Evolutionary conservation across 1,140 invertebrate genomes (phyloP).

Genomic region (Drosophila funebris): DNA sequence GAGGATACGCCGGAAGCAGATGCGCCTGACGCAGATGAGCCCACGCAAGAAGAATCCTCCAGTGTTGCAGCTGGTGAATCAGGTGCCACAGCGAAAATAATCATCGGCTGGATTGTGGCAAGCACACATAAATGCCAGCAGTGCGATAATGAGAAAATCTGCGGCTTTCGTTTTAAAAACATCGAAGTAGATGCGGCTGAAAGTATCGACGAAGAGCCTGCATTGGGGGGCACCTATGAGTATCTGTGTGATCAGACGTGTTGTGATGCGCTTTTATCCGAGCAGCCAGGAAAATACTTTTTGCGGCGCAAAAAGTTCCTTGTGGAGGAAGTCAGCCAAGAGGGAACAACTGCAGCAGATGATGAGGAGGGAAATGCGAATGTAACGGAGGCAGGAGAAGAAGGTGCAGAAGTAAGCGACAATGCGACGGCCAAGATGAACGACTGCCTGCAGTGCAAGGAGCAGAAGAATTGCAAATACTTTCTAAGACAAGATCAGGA

Average conservation of each 20-base stretch:
- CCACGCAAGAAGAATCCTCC: constrained; percentile 53
- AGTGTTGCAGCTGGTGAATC: constrained; percentile 37
- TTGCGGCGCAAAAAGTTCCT: constrained; percentile 83
- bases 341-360: constrained; percentile 17
- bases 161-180: constrained; percentile 70
- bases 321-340: constrained; percentile 65
- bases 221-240: constrained; percentile 12
- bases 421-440: constrained; percentile 11
- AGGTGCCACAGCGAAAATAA: constrained; percentile 53
- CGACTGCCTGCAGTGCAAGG: constrained; percentile 72
- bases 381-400: constrained; percentile 17
- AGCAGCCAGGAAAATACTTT: constrained; percentile 80
- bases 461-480: constrained; percentile 85
- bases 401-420: not conserved
- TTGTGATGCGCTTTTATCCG: constrained; percentile 75
- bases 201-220: constrained; percentile 6
- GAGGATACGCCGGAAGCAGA: constrained; percentile 51
- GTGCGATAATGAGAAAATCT: constrained; percentile 66
- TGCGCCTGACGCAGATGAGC: constrained; percentile 64
- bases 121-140: constrained; percentile 63
- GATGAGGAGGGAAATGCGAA: constrained; percentile 4
- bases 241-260: constrained; percentile 84
- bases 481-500: constrained; percentile 85
- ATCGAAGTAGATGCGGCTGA: constrained; percentile 28
- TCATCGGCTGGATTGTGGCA: constrained; percentile 76